phyloP scores from a whole-genome alignment of 2,888 invertebrate species.

The Noctuana brunneofusca region DNA sequence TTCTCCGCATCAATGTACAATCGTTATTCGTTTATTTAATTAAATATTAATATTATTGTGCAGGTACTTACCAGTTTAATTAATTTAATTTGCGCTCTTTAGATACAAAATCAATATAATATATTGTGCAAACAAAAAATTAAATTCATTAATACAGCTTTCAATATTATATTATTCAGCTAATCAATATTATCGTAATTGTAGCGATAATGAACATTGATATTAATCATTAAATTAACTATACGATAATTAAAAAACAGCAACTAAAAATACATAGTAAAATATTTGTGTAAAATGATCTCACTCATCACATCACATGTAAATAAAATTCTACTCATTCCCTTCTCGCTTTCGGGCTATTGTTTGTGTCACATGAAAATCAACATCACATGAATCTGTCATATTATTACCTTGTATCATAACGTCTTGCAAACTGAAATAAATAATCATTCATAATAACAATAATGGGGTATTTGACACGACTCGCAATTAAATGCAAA shows the following conservation, averaged over 20 bases:
- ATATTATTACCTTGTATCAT: background rate
- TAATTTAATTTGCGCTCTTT: too few species aligned
- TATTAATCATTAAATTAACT: background rate
- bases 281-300: conserved; percentile 20
- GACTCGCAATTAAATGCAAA: too few species aligned
- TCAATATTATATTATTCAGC: too few species aligned
- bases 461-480: too few species aligned
- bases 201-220: background rate
- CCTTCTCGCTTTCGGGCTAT: background rate
- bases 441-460: background rate
- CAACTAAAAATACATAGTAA: conserved; percentile 2
- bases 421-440: background rate
- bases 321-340: conserved; percentile 15
- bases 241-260: background rate
- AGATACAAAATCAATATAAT: too few species aligned
- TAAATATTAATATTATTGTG: too few species aligned
- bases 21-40: too few species aligned
- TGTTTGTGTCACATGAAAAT: background rate
- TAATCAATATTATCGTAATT: background rate
- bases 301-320: conserved; percentile 21
- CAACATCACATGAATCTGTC: background rate
- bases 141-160: too few species aligned
- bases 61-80: too few species aligned
- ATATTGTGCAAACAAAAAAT: too few species aligned
- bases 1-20: background rate